Evolutionary conservation across 2,113 vertebrate genomes (phyloP).

Genomic region (Oxygymnocypris stewartii): DNA sequence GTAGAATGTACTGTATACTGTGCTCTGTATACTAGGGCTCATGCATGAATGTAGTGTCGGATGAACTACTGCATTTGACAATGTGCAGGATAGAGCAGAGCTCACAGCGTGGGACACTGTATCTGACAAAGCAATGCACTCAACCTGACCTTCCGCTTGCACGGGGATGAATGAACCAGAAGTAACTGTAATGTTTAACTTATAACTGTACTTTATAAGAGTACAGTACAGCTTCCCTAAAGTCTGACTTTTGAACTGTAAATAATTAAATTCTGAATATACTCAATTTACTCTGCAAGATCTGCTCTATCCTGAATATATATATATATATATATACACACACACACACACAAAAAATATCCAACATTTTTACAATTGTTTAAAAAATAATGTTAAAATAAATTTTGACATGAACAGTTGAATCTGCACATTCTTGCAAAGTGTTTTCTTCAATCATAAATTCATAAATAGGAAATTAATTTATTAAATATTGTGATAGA

Average conservation of each 20-base stretch:
- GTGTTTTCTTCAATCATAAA: background rate
- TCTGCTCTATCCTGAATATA: too few species aligned
- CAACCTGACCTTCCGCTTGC: background rate
- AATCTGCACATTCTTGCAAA: background rate
- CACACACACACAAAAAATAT: too few species aligned
- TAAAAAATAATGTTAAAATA: too few species aligned
- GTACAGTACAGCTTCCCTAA: too few species aligned
- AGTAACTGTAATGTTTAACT: background rate
- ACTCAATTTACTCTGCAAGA: too few species aligned
- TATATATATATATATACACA: background rate
- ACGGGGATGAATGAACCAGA: background rate
- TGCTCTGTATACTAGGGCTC: background rate
- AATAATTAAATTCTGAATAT: too few species aligned
- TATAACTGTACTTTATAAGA: background rate
- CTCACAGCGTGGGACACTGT: background rate
- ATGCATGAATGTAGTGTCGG: background rate
- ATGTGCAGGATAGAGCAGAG: background rate
- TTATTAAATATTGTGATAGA: background rate
- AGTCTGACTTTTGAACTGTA: too few species aligned
- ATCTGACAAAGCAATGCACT: background rate
- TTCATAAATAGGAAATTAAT: background rate
- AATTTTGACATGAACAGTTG: background rate
- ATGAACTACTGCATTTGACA: background rate
- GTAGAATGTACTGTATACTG: background rate
- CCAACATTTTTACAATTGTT: too few species aligned